Conservation (phyloP, 2,113 vertebrate species). For the Pelmatolapia mariae region DNA sequence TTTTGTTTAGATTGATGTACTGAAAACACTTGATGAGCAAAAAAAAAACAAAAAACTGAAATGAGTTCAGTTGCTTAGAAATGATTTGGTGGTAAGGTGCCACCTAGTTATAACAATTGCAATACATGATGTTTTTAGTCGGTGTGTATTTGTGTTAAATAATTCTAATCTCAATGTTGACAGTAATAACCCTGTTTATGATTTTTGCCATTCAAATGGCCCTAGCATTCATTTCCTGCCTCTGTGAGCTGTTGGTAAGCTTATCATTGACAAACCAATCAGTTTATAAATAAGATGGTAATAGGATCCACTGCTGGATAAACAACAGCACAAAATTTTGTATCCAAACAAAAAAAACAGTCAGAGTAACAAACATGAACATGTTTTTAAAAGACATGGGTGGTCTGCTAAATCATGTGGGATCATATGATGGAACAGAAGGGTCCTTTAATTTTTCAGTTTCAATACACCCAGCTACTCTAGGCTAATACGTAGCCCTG, state of each 20-base stretch:
- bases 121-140: neutral
- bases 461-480: neutral
- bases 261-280: neutral
- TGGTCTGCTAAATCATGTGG: neutral
- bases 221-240: neutral
- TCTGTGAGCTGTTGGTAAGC: neutral
- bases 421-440: fast-evolving
- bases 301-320: neutral
- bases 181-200: neutral
- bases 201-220: neutral
- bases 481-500: neutral
- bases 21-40: neutral
- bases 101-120: neutral
- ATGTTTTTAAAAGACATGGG: neutral
- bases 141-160: neutral
- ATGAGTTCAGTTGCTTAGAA: neutral
- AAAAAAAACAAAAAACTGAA: neutral
- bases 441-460: neutral
- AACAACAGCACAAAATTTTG: neutral
- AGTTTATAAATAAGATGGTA: neutral
- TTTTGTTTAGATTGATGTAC: neutral
- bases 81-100: neutral
- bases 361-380: neutral
- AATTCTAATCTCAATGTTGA: neutral
- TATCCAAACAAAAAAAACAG: fast-evolving